Evolutionary conservation across 2,797 vertebrate genomes (phyloP).

Genomic region (Morelia viridis): DNA sequence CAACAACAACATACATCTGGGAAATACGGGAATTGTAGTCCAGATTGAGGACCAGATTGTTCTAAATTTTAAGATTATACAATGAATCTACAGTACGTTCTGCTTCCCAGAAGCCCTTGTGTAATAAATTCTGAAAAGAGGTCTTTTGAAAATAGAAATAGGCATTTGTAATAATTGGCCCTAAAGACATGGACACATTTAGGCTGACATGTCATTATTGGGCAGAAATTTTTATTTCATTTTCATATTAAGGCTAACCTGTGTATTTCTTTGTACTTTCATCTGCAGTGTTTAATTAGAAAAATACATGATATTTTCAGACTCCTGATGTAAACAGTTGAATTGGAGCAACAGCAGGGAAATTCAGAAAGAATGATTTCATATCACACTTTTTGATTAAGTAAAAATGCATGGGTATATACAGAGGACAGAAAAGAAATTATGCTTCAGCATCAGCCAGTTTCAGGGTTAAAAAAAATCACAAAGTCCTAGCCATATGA

Average conservation of each 20-base stretch:
- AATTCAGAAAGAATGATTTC: neutral
- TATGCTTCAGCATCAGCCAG: neutral
- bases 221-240: neutral
- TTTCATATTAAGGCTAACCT: neutral
- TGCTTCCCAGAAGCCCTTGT: neutral
- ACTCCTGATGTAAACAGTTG: neutral
- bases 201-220: neutral
- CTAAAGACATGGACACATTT: neutral
- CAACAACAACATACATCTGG: neutral
- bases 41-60: neutral
- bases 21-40: neutral
- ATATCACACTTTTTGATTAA: neutral
- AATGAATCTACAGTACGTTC: neutral
- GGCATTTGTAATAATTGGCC: neutral
- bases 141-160: neutral
- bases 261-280: neutral
- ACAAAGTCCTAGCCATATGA: neutral
- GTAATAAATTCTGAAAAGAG: neutral
- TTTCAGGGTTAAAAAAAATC: neutral
- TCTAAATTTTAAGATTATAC: no score
- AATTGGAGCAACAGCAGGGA: neutral
- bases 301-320: neutral
- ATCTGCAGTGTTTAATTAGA: neutral
- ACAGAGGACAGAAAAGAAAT: neutral
- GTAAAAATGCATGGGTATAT: neutral